Evolutionary conservation across 2,113 vertebrate genomes (phyloP), one percentile per base, ranked within the genome.

Genomic region (Sturnira hondurensis): DNA sequence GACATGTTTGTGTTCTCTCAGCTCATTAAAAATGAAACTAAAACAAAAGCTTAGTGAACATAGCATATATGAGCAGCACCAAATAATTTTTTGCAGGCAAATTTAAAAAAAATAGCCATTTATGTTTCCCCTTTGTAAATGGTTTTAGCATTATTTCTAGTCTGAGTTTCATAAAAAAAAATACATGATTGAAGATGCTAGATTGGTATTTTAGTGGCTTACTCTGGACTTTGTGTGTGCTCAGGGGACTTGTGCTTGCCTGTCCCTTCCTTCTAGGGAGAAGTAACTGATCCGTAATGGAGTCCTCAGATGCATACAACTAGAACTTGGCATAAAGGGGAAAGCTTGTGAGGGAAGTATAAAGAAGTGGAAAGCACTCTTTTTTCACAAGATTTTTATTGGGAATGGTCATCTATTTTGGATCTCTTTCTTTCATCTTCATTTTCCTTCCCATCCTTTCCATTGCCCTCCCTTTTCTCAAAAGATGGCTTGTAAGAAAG

Each of bases 101-200:
- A 67, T 41, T 77, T 17, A 1, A n/a, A 54, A 54, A 88, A 38
- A 38, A 20, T 5, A 65, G 19, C 43, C 8, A 47, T 28, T 89
- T 96, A 68, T 10, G 2, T 70, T 78, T 94, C 19, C 31, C 22
- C 56, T 67, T 76, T 67, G 82, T 73, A 41, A 76, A 33, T 93
- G n/a, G 4, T 45, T 85, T 93, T 33, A 47, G 81, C 1, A 71
- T 77, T 86, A 26, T 83, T 82, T 77, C 33, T 95, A 38, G 33
- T 76, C 16, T 50, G 68, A 91, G 6, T 90, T 96, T 83, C 19
- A 52, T 68, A 33, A 95, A 87, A 95, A 87, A 41, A 36, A 94
- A 94, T 63, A 70, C 15, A 45, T 36, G 16, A 58, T 87, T 33
- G 5, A 93, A 38, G 1, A 54, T 38, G 89, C 63, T 87, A 71